A percentile compares a stretch with the other conserved stretches of the same genome.
Conservation (phyloP, 2,113 vertebrate genomes). For the Pterocles orientalis region DNA sequence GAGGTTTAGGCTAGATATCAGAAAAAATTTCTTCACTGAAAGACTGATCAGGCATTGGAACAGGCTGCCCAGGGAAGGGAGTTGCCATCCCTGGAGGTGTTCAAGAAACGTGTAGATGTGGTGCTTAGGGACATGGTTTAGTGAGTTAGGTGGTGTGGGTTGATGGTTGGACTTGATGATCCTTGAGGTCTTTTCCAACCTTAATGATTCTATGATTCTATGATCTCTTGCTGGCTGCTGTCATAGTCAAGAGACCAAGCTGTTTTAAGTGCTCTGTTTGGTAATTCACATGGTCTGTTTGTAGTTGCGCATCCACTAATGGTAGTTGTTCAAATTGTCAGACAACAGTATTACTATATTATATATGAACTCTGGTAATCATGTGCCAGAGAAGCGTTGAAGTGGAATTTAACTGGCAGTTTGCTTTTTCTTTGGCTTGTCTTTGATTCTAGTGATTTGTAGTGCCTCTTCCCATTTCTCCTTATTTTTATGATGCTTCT, state of each 20-base stretch:
- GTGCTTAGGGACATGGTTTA: too few relatives aligned
- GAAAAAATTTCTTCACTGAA: too few relatives aligned
- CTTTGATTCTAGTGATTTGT: neutral
- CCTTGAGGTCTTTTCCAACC: too few relatives aligned
- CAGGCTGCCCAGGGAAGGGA: too few relatives aligned
- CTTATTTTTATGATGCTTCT: neutral
- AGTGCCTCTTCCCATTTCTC: neutral
- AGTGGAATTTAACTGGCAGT: neutral
- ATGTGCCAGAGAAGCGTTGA: neutral
- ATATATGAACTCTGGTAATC: neutral
- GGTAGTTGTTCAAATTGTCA: neutral
- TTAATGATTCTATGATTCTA: too few relatives aligned
- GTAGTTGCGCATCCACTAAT: neutral
- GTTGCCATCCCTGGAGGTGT: too few relatives aligned
- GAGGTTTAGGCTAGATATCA: too few relatives aligned
- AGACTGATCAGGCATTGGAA: too few relatives aligned
- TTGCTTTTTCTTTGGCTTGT: neutral
- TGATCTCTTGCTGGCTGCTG: neutral
- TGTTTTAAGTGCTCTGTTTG: neutral
- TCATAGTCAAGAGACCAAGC: neutral
- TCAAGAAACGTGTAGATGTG: too few relatives aligned
- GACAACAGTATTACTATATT: neutral
- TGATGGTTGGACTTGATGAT: too few relatives aligned
- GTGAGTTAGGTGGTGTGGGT: too few relatives aligned
- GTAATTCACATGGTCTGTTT: neutral